Base-by-base conservation (phyloP, 2,113 vertebrate genomes). In the Eupsittula cactorum region DNA sequence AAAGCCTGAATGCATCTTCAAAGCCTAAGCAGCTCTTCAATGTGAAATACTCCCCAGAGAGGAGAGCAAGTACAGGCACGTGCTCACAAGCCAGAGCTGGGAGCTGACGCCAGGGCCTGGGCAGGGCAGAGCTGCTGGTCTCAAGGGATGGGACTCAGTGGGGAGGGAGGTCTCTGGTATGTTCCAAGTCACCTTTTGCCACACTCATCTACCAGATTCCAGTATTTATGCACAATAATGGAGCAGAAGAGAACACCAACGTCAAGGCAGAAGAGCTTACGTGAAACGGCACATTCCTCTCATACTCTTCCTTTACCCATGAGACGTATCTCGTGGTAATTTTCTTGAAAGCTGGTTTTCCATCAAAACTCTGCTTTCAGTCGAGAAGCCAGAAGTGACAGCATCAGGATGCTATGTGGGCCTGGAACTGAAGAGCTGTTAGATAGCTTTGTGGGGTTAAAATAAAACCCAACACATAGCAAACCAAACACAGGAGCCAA, bases 401-500 rank as follows among this genome's bases (percentile, higher is more conserved):
- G 83, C 83, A 94, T 83, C 46, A 83, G 88, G 88, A 94, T 70
- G 65, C 27, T 95, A 93, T 96, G 88, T 86, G 77, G 94, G 86
- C 94, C 92, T 8, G 55, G 64, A 88, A 71, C 82, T 53, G 86
- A 63, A 78, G 73, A 75, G 39, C 42, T 55, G 50, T 68, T 81
- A 75, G 55, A 64, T 21, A 67, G 83, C 27, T 86, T 46, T 47
- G 73, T 46, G 80, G 91, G 94, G 92, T 81, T 95, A 95, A 94
- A 79, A 28, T 35, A 86, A 71, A 64, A 79, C 44, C 2, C 63
- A 35, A 35, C 53, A 33, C 49, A 50, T 0, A 77, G 68, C 49
- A 95, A 97, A 75, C 55, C 74, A 91, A 91, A 74, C 68, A 62
- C 13, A 19, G 53, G 27, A 86, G 65, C 25, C 25, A 24, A 59